phyloP scores from a whole-genome alignment of 2,888 invertebrate species.

The Scrobipalpa costella region DNA sequence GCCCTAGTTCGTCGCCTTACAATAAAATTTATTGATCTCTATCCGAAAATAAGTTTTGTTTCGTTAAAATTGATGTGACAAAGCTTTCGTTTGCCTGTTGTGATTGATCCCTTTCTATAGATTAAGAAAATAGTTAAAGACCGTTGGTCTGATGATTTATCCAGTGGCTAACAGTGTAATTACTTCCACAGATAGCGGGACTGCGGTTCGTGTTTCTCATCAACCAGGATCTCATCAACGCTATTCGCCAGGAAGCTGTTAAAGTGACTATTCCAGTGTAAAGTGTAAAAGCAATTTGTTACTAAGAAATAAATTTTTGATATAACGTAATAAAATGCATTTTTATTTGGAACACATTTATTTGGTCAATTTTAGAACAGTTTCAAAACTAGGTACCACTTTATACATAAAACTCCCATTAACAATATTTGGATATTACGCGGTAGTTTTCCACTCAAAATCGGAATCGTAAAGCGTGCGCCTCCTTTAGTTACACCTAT shows the following conservation, averaged over 20 bases:
- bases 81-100: no score
- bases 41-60: not conserved
- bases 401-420: conserved; percentile 62
- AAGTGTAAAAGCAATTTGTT: conserved; percentile 30
- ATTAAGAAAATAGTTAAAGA: not conserved
- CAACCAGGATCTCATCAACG: conserved; percentile 94
- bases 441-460: conserved; percentile 29
- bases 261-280: conserved; percentile 84
- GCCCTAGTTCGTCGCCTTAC: not conserved
- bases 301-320: conserved; percentile 30
- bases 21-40: not conserved
- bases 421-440: conserved; percentile 45
- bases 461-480: conserved; percentile 41
- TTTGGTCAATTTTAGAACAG: conserved; percentile 77
- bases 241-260: conserved; percentile 93
- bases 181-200: conserved; percentile 87
- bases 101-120: not conserved
- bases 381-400: conserved; percentile 72
- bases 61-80: not conserved
- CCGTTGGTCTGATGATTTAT: no score
- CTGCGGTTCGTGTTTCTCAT: conserved; percentile 95
- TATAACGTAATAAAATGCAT: conserved; percentile 43
- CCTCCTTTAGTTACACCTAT: conserved; percentile 44
- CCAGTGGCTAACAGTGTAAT: not conserved
- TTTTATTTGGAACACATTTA: conserved; percentile 79